Percentiles rank a stretch among this genome's conserved stretches.
Evolutionary conservation across 2,797 vertebrate genomes (phyloP).

Genomic region (Sebastes iracundus): DNA sequence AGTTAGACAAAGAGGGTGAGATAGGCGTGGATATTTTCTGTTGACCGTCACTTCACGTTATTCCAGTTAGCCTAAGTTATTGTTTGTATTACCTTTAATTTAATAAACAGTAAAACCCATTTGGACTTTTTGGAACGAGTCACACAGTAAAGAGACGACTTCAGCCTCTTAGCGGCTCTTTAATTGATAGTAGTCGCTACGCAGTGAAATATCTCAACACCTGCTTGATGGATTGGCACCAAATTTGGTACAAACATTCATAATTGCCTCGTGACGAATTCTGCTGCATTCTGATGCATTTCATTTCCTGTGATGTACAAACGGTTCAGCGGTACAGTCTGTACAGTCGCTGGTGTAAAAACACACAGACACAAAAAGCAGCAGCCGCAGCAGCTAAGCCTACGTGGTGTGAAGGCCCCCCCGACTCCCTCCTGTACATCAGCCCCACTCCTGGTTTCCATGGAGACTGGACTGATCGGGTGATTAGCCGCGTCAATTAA

Average conservation of each 20-base stretch:
- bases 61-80: no score
- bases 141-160: no score
- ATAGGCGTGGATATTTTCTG: no score
- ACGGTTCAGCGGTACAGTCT: background rate
- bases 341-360: conserved; percentile 6
- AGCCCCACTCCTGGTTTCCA: conserved; percentile 58
- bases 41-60: no score
- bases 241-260: background rate
- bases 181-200: no score
- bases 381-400: conserved; percentile 22
- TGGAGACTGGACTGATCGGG: conserved; percentile 64
- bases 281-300: background rate
- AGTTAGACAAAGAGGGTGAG: no score
- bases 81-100: no score
- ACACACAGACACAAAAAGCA: background rate
- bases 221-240: background rate
- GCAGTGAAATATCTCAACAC: background rate
- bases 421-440: conserved; percentile 24
- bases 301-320: background rate
- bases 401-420: conserved; percentile 7
- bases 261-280: background rate
- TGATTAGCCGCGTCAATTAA: conserved; percentile 72
- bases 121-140: no score
- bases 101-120: no score
- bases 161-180: no score